Evolutionary conservation across 1,140 invertebrate species (phyloP).

Genomic region (Aphelenchoides fujianensis): DNA sequence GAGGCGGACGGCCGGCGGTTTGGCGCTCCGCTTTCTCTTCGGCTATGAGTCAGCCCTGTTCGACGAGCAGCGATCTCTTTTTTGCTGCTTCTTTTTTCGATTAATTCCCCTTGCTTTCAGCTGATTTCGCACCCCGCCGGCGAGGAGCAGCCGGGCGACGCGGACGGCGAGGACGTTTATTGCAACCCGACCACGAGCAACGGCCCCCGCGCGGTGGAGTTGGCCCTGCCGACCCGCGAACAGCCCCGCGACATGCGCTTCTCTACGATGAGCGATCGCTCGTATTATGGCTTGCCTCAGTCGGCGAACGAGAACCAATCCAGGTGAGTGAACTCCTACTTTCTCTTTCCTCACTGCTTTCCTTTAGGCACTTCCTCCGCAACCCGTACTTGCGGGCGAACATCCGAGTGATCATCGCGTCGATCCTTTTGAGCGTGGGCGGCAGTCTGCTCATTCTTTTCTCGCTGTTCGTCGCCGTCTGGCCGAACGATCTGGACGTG

Average conservation of each 20-base stretch:
- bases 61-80: neutral
- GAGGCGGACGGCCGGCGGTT: neutral
- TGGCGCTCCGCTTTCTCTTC: neutral
- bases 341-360: conserved; percentile 17
- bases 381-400: conserved; percentile 46
- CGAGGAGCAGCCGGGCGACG: neutral
- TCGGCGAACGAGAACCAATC: conserved; percentile 36
- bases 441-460: conserved; percentile 38
- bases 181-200: conserved; percentile 20
- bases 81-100: neutral
- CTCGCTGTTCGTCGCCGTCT: conserved; percentile 40
- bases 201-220: conserved; percentile 7
- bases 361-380: conserved; percentile 35
- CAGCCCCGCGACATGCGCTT: conserved; percentile 32
- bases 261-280: conserved; percentile 39
- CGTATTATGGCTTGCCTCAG: conserved; percentile 35
- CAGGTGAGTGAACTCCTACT: conserved; percentile 22
- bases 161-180: neutral
- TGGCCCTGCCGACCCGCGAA: conserved; percentile 14
- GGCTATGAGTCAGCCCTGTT: neutral
- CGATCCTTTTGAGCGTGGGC: conserved; percentile 39
- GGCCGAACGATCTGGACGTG: conserved; percentile 47
- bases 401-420: conserved; percentile 47
- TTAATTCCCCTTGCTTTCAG: conserved; percentile 2
- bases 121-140: neutral